Conservation (phyloP, 2,113 vertebrate genomes). For the Pelecanoides urinatrix region DNA sequence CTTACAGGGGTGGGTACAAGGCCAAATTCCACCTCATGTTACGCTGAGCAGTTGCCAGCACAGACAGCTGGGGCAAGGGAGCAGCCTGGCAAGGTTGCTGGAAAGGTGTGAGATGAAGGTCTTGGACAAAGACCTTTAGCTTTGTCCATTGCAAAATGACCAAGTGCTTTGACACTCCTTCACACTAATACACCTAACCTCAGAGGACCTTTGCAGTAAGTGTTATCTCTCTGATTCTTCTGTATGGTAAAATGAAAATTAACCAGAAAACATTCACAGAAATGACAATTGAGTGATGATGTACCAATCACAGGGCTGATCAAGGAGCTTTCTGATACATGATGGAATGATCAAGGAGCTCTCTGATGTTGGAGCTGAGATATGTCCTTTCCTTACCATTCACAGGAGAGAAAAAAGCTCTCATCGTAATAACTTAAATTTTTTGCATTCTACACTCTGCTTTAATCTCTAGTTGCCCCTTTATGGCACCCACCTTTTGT, state of each 20-base stretch:
- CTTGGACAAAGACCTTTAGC: not conserved
- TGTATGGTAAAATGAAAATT: not conserved
- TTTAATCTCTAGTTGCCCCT: not conserved
- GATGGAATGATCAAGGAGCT: conserved; percentile 62
- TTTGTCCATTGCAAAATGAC: not conserved
- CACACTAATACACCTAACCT: not conserved
- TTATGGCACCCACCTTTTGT: not conserved
- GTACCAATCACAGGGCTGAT: conserved; percentile 32
- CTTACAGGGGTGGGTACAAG: conserved; percentile 15
- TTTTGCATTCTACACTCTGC: not conserved
- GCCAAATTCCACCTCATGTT: conserved; percentile 31
- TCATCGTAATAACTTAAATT: not conserved
- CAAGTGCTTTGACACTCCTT: not conserved
- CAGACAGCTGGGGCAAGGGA: not conserved
- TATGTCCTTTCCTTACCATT: not conserved
- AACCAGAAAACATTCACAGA: not conserved
- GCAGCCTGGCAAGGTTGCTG: not conserved
- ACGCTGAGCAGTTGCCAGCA: not conserved
- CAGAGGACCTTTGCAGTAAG: not conserved
- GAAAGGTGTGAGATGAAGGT: not conserved
- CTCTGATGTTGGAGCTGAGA: conserved; percentile 39
- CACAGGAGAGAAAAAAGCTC: conserved; percentile 11
- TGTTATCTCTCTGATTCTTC: not conserved
- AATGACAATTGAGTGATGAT: not conserved
- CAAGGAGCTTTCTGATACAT: conserved; percentile 26